Evolutionary conservation across 2,113 vertebrate genomes (phyloP).

Genomic region (Cichladusa arquata): DNA sequence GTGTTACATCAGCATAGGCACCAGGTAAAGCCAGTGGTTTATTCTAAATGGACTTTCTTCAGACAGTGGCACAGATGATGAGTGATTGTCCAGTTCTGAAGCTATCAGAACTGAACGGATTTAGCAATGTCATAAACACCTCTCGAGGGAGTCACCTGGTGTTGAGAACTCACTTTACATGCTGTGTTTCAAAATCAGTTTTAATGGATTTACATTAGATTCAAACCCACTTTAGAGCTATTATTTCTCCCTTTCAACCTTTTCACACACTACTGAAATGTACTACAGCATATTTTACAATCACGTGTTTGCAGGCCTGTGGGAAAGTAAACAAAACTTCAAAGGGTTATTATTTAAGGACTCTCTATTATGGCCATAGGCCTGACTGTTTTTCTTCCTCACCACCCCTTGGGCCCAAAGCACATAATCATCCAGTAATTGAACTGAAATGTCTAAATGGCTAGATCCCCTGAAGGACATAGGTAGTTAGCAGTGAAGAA

Average conservation of each 20-base stretch:
- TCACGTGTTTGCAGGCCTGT: not conserved
- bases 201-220: constrained; percentile 35
- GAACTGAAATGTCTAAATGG: constrained; percentile 70
- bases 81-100: constrained; percentile 63
- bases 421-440: constrained; percentile 74
- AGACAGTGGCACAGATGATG: constrained; percentile 47
- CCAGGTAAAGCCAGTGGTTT: constrained; percentile 18
- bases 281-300: not conserved
- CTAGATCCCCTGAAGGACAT: constrained; percentile 73
- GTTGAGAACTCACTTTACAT: constrained; percentile 39
- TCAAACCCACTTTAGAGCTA: not conserved
- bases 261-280: not conserved
- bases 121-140: constrained; percentile 63
- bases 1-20: constrained; percentile 9
- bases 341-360: constrained; percentile 27
- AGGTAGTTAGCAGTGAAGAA: constrained; percentile 74
- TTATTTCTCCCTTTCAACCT: not conserved
- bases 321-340: constrained; percentile 49
- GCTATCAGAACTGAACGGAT: constrained; percentile 57
- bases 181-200: constrained; percentile 6
- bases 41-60: constrained; percentile 46
- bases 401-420: constrained; percentile 73
- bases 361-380: not conserved
- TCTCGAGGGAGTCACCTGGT: constrained; percentile 62
- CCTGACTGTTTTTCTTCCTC: constrained; percentile 72